Evolutionary conservation across 2,888 invertebrate genomes (phyloP), one percentile per base, ranked within the genome.

Genomic region (Diadegma fenestrale): DNA sequence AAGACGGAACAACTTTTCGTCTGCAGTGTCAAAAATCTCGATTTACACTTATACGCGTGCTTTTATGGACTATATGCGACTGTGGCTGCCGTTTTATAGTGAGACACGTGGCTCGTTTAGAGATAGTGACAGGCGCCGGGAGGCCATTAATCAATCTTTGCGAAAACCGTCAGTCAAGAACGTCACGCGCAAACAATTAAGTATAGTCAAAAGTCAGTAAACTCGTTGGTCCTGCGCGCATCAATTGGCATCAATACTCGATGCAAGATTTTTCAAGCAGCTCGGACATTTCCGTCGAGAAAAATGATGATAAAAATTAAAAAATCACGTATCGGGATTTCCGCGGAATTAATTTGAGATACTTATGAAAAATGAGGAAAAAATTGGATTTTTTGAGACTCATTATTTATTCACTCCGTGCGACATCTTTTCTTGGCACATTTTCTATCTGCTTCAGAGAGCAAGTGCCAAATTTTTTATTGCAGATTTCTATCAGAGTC

Each of bases 81-180:
- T 19, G 61, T 43, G 41, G 43, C 45, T 54, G 68, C 48, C 19
- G 54, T 54, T 51, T 71, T 19, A 51, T 64, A 41, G 51, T 68
- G 77, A 22, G 48, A 75, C 51, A 73, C 37, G 43, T 45, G 81
- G 73, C 63, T 79, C 69, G 78, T 51, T 82, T 69, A 78, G 73
- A 14, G 58, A 78, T 64, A 37, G n/a, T 14, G 71, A 81, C 78
- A 69, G 78, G 51, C 63, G 73, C 54, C 81, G 73, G 73, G 80
- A 71, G 68, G 41, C 73, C 72, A 45, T 77, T 72, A 63, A 82
- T 78, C 72, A 78, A 64, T 63, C 51, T 33, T 19, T n/a, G 8
- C 26, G 33, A 48, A 64, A 12, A 30, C 64, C 51, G 30, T n/a
- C 51, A 19, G 22, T 43, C n/a, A 8, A 19, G 6, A 76, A 45